Percentiles rank a stretch among this genome's conserved stretches.
Conservation (phyloP, 1,140 invertebrate genomes). For the Drosophila suzukii region DNA sequence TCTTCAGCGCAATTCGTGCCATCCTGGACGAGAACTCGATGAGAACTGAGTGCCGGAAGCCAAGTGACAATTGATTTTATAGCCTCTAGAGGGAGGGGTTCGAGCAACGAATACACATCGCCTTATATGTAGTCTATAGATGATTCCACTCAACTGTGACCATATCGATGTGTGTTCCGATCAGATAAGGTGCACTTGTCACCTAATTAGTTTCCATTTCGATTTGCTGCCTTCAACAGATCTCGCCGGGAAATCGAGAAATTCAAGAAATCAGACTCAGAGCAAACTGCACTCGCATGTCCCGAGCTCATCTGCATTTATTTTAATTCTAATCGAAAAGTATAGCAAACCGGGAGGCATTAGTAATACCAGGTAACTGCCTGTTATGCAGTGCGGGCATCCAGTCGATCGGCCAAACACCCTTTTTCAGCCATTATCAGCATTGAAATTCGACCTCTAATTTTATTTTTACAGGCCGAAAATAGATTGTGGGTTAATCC, state of each 20-base stretch:
- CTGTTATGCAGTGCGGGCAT: background rate
- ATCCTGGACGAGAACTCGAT: slow-evolving; percentile 43
- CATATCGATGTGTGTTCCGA: slow-evolving; percentile 65
- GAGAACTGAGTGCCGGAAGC: slow-evolving; percentile 65
- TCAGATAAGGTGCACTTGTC: slow-evolving; percentile 78
- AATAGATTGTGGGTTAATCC: background rate
- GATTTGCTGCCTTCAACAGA: slow-evolving; percentile 10
- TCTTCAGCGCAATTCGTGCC: background rate
- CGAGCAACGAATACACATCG: background rate
- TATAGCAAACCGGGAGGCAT: background rate
- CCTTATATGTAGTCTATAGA: slow-evolving; percentile 12
- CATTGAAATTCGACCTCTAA: background rate
- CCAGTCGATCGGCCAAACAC: background rate
- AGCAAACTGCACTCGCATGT: slow-evolving; percentile 31
- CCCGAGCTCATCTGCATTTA: slow-evolving; percentile 35
- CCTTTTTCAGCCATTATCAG: slow-evolving; percentile 2
- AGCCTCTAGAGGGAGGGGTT: slow-evolving; percentile 11
- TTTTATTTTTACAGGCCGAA: background rate
- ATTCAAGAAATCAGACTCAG: too few species aligned
- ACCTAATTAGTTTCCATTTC: slow-evolving; percentile 66
- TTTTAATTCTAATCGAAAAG: slow-evolving; percentile 18
- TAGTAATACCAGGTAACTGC: background rate
- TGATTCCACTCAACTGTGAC: slow-evolving; percentile 40
- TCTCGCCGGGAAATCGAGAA: background rate
- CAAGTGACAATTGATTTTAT: slow-evolving; percentile 54